phyloP scores from a whole-genome alignment of 2,113 vertebrate genomes.

The Podilymbus podiceps region DNA sequence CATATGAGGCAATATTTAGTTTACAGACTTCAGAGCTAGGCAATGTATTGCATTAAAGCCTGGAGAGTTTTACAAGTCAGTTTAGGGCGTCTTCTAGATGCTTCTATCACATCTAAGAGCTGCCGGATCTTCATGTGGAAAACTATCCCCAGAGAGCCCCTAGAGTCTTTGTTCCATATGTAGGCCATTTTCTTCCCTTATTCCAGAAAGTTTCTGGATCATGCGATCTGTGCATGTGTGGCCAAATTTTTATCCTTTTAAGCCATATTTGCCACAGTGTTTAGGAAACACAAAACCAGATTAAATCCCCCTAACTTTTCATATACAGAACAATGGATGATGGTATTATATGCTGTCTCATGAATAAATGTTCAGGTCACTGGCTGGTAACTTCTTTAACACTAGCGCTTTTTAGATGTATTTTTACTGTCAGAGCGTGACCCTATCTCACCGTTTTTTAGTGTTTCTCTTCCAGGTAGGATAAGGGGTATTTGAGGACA shows the following conservation, averaged over 20 bases:
- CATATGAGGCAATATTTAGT: background rate
- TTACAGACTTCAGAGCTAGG: background rate
- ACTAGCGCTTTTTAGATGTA: background rate
- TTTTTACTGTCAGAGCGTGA: background rate
- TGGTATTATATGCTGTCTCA: background rate
- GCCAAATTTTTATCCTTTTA: background rate
- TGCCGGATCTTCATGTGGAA: background rate
- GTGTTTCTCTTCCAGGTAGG: background rate
- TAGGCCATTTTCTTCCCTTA: background rate
- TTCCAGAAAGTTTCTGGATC: background rate
- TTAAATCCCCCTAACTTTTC: background rate
- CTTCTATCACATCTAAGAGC: background rate
- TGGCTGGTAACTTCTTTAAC: background rate
- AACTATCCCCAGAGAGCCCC: background rate
- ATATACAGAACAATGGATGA: rapidly evolving
- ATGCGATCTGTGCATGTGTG: background rate
- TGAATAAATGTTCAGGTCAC: background rate
- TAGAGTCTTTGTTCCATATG: background rate
- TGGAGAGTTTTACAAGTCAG: background rate
- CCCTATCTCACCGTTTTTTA: background rate
- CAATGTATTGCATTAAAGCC: background rate
- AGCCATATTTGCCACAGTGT: background rate
- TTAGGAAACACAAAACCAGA: background rate
- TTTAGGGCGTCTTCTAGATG: background rate
- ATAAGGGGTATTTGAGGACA: background rate